Conservation (phyloP, 2,113 vertebrate genomes). For the Capra hircus region DNA sequence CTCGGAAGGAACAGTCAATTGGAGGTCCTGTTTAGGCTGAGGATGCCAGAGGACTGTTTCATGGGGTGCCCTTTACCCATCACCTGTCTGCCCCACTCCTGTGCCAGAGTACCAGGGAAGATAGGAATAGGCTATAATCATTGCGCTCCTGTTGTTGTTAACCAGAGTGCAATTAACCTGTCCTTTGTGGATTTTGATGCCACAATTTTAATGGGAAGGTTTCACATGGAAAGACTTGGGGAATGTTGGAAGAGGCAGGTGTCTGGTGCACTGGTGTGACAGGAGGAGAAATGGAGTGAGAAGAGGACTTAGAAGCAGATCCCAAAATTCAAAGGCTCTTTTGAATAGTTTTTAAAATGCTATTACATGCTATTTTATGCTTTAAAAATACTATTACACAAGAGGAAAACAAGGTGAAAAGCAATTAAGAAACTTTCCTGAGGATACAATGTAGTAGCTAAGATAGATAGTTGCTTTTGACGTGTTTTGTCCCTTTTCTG, state of each 20-base stretch:
- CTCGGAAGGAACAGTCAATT: neutral
- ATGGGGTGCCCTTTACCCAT: neutral
- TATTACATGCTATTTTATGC: neutral
- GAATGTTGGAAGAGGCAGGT: neutral
- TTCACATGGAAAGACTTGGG: neutral
- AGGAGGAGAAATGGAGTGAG: neutral
- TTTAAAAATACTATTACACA: neutral
- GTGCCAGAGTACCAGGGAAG: neutral
- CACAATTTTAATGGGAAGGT: neutral
- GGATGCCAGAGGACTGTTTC: neutral
- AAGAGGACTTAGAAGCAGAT: neutral
- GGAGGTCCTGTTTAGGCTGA: neutral
- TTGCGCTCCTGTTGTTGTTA: conserved; percentile 53
- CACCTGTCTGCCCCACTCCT: neutral
- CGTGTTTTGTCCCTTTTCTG: neutral
- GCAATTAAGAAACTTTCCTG: neutral
- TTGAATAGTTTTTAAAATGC: neutral
- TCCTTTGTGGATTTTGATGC: neutral
- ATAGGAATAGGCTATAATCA: conserved; percentile 54
- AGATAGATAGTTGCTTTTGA: neutral
- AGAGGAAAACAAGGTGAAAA: neutral
- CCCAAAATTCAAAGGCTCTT: neutral
- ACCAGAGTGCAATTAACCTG: neutral
- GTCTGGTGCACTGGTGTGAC: neutral
- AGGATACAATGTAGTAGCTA: neutral